Conservation (phyloP, 1,140 invertebrate species). For the Drosophila sulfurigaster region DNA sequence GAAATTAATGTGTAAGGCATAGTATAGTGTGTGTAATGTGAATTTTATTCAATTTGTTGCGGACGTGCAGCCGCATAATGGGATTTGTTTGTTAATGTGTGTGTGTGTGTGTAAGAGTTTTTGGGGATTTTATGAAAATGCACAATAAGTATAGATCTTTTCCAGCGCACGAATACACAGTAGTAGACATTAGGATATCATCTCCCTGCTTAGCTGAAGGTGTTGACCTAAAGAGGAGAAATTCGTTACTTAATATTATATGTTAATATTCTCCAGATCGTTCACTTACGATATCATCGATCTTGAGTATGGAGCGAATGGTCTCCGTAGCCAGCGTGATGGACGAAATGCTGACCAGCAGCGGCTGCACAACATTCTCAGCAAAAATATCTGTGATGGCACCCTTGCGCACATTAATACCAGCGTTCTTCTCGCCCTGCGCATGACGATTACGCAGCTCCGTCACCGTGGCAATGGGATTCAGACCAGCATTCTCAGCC, state of each 20-base stretch:
- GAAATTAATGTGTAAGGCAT: constrained; percentile 63
- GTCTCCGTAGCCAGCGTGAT: constrained; percentile 98
- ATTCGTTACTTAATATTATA: not conserved
- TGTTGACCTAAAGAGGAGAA: constrained; percentile 64
- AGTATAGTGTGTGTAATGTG: constrained; percentile 61
- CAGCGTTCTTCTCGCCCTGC: constrained; percentile 91
- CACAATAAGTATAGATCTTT: constrained; percentile 51
- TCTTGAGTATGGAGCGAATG: constrained; percentile 98
- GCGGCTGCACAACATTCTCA: constrained; percentile 98
- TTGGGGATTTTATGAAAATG: constrained; percentile 62
- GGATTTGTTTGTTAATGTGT: constrained; percentile 22
- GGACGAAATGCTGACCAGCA: constrained; percentile 97
- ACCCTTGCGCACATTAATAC: constrained; percentile 99
- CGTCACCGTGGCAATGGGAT: constrained; percentile 98
- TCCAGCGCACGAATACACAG: constrained; percentile 39
- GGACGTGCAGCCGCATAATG: constrained; percentile 53
- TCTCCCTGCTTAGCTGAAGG: constrained; percentile 67
- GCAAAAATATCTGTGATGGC: constrained; percentile 98
- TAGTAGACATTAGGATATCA: constrained; percentile 2
- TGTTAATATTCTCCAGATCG: not conserved
- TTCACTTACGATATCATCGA: constrained; percentile 97
- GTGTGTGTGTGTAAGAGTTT: constrained; percentile 24
- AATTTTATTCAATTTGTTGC: constrained; percentile 73
- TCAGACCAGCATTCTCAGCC: constrained; percentile 99
- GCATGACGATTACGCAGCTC: constrained; percentile 98